These are phyloP conservation scores for Cairina moschata DNA, from an alignment of 2,113 vertebrate species.

Conservation along the genomic window DNA sequence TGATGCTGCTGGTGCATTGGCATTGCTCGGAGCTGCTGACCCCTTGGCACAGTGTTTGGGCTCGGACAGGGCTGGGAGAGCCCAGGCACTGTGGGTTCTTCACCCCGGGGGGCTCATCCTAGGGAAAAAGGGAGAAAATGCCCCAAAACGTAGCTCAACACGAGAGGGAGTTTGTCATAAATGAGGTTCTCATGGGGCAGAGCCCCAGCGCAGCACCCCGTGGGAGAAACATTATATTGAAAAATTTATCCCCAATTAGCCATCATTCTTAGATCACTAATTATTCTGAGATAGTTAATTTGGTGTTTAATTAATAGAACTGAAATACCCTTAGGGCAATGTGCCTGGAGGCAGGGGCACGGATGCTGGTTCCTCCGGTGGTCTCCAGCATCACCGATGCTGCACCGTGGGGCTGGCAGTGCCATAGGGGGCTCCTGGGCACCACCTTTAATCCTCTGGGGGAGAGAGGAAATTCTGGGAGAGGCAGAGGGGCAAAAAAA, in stretches of 20 bases:
- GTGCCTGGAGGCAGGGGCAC: accelerated
- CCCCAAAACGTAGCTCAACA: accelerated
- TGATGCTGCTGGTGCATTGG: neutral
- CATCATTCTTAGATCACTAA: neutral
- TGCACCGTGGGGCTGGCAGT: too few relatives aligned
- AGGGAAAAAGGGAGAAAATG: neutral
- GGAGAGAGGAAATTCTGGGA: neutral
- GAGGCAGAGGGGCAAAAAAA: neutral
- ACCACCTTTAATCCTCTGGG: neutral
- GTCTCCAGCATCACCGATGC: too few relatives aligned
- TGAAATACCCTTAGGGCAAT: neutral
- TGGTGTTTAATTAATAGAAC: neutral
- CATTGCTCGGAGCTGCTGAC: neutral
- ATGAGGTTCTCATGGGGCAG: neutral
- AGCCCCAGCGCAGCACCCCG: accelerated
- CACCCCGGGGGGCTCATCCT: neutral
- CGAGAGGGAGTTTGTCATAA: neutral
- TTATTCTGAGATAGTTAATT: neutral
- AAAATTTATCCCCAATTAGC: neutral
- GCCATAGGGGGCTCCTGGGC: neutral
- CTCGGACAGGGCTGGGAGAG: too few relatives aligned
- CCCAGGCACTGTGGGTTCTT: neutral
- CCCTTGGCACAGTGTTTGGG: too few relatives aligned
- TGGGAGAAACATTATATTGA: neutral
- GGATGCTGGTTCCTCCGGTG: too few relatives aligned